A percentile compares a stretch with the other conserved stretches of the same genome.
Evolutionary conservation across 2,797 vertebrate species (phyloP).

Genomic region (Allobates femoralis): DNA sequence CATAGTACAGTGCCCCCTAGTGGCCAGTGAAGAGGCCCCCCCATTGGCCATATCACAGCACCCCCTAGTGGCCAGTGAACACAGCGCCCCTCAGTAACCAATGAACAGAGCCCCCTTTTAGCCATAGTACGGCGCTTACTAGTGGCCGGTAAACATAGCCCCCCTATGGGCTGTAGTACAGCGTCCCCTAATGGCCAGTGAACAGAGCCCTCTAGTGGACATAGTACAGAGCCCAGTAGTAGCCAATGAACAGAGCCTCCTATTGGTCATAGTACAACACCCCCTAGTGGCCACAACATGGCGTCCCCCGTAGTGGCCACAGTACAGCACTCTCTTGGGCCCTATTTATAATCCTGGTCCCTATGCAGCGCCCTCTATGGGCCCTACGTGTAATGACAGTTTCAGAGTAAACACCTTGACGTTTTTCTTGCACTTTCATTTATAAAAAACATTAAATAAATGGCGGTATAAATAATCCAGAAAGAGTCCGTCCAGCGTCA

Average conservation of each 20-base stretch:
- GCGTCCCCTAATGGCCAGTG: background rate
- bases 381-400: background rate
- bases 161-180: background rate
- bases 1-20: background rate
- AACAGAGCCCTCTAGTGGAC: background rate
- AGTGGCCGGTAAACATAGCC: no score
- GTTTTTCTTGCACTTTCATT: background rate
- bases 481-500: constrained; percentile 71
- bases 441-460: background rate
- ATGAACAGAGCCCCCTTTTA: no score
- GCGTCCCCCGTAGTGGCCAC: background rate
- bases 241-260: background rate
- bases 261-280: background rate
- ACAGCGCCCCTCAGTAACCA: no score
- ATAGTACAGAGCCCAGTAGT: background rate
- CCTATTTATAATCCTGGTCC: no score
- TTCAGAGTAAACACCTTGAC: background rate
- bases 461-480: background rate
- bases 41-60: background rate
- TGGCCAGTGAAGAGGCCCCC: background rate
- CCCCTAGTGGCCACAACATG: background rate
- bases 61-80: background rate
- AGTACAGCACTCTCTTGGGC: background rate
- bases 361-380: background rate
- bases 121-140: no score